These are phyloP conservation scores for Cyclina sinensis DNA, from an alignment of 1,140 invertebrate genomes.

Conservation along the genomic window DNA sequence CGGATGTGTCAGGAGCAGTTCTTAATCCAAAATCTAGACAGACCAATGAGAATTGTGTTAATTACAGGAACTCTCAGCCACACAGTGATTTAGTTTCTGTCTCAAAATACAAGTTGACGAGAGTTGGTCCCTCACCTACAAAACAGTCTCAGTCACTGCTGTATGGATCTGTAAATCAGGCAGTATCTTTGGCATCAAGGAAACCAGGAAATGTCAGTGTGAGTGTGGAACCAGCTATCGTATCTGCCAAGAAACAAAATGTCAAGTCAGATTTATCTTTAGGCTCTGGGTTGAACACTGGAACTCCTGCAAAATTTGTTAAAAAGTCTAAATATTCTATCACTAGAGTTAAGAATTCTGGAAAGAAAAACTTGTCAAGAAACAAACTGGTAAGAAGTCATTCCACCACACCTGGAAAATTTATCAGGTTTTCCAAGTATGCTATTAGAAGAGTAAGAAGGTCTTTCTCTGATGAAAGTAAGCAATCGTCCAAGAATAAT, in stretches of 20 bases:
- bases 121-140: not conserved
- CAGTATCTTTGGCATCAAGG: not conserved
- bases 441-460: conserved; percentile 41
- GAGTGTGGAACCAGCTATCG: not conserved
- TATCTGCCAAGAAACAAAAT: not conserved
- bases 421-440: conserved; percentile 48
- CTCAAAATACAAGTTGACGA: conserved; percentile 10
- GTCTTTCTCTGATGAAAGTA: conserved; percentile 52
- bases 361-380: not conserved
- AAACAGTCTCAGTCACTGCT: not conserved
- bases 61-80: not conserved
- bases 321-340: conserved; percentile 53
- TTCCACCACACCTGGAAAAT: conserved; percentile 1
- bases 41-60: too few relatives aligned
- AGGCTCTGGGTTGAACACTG: not conserved
- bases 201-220: not conserved
- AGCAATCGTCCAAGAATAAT: not conserved
- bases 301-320: conserved; percentile 15
- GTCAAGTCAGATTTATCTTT: not conserved
- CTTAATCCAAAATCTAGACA: too few relatives aligned
- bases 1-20: too few relatives aligned
- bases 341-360: not conserved
- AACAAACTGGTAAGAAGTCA: not conserved
- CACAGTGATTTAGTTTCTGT: conserved; percentile 5
- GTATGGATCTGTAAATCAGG: not conserved